Conservation (phyloP, 2,797 vertebrate genomes). For the Morus bassanus region DNA sequence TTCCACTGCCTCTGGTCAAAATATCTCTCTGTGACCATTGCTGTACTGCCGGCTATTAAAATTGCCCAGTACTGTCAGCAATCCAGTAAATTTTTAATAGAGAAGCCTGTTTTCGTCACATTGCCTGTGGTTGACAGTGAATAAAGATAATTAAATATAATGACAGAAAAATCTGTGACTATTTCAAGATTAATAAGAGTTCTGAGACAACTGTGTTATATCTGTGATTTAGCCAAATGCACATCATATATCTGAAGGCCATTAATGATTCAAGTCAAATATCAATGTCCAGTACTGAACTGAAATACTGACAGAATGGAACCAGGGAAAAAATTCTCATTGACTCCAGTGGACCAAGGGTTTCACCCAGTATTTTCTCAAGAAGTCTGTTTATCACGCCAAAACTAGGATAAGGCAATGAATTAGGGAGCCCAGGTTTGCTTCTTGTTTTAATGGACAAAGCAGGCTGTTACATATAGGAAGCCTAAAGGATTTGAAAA, state of each 20-base stretch:
- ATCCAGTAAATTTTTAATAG: neutral
- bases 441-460: neutral
- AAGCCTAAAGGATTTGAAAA: neutral
- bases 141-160: neutral
- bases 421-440: neutral
- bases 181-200: neutral
- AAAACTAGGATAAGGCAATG: neutral
- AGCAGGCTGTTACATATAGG: neutral
- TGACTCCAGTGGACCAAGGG: neutral
- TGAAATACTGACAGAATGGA: neutral
- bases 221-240: neutral
- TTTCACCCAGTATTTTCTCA: neutral
- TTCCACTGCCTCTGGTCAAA: neutral
- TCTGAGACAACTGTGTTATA: neutral
- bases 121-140: neutral
- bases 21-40: neutral
- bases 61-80: neutral
- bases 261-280: neutral
- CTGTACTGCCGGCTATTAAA: neutral
- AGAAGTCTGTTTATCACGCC: neutral
- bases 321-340: neutral
- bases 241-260: neutral
- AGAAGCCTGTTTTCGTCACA: neutral
- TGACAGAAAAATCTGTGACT: neutral
- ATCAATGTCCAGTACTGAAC: neutral